These are phyloP conservation scores for Rhinolophus sinicus DNA, from an alignment of 2,113 vertebrate genomes.

Conservation along the genomic window DNA sequence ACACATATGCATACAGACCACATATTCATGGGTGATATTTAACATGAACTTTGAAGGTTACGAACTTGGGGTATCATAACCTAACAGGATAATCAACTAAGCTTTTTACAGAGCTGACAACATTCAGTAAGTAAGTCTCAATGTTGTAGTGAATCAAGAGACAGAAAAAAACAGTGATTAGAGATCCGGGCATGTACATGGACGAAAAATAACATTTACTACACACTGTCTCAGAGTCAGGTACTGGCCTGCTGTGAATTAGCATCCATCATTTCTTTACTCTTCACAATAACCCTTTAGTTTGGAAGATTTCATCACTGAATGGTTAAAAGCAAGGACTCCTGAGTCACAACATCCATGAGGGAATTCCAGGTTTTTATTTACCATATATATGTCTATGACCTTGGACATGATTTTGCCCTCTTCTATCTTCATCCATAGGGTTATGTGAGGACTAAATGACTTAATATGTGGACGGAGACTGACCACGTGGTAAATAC, in stretches of 20 bases:
- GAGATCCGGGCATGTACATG: neutral
- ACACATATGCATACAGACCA: neutral
- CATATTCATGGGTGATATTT: neutral
- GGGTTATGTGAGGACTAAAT: neutral
- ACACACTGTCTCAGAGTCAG: neutral
- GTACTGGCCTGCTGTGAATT: neutral
- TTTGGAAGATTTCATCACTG: neutral
- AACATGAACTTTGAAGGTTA: neutral
- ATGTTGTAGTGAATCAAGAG: neutral
- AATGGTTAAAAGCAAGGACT: neutral
- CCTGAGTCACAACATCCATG: neutral
- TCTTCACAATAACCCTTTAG: neutral
- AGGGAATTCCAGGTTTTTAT: neutral
- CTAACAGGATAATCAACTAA: neutral
- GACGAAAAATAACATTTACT: neutral
- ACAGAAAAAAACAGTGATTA: neutral
- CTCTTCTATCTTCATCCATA: neutral
- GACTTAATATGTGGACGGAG: neutral
- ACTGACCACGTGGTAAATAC: neutral
- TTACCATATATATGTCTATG: neutral
- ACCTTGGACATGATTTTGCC: neutral
- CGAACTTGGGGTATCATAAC: neutral
- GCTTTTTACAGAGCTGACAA: neutral
- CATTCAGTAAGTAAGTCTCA: neutral
- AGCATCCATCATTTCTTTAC: neutral